Base-by-base conservation (phyloP, 2,888 invertebrate genomes). In the Ochlodes sylvanus region DNA sequence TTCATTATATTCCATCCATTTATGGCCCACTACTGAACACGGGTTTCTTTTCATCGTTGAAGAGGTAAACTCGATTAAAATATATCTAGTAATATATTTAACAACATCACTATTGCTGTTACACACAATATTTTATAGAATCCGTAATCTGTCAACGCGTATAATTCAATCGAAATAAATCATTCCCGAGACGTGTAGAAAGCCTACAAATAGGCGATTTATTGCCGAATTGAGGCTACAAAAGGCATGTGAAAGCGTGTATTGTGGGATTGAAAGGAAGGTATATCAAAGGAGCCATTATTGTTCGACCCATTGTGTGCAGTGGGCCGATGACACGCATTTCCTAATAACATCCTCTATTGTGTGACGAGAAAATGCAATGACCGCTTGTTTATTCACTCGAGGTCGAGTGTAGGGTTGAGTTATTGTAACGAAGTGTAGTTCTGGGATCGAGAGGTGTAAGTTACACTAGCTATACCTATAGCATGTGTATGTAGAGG, bases 221-320 rank as follows among this genome's bases (percentile, higher is more conserved):
- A 74, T 73, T 72, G 70, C 71, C 69, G 70, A 70, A 63, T 68
- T 68, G 63, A 69, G 73, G 60, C 68, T 66, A 74, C 75, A 75
- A 75, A 71, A 71, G 73, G 68, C 73, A 68, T 70, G 69, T 72
- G 71, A 72, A 73, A 71, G 70, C 70, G 69, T 71, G 73, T 71
- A 72, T 63, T 50, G 63, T 21, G 19, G 50, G 38, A 62, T 72
- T 73, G 73, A 74, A 72, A 72, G 75, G 76, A 73, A 73, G 75
- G 72, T 75, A 73, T 74, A 76, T 77, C 76, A 77, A 77, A 75
- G 73, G 74, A 52, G 69, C 75, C 71, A 76, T 70, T 71, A 71
- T 70, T 42, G 63, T 42, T 9, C 15, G 12, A 27, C n/a, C 64
- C 52, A 64, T 70, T 71, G 69, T 69, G 34, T 47, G 41, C 55